Base-by-base conservation (phyloP, 2,888 invertebrate genomes). In the Bembecia ichneumoniformis region DNA sequence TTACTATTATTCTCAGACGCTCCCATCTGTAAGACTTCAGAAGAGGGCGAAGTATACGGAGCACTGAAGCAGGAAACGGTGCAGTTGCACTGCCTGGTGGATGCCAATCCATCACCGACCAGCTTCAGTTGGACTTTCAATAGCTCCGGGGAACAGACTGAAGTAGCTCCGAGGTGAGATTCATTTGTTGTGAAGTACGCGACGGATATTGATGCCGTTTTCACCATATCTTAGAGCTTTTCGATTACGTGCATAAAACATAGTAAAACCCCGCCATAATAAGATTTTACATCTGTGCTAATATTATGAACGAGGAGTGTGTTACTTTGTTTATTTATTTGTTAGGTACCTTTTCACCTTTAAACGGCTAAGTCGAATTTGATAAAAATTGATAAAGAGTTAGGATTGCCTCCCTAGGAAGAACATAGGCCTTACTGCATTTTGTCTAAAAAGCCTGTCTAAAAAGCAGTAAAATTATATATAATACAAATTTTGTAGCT, bases 71-170 rank as follows among this genome's bases (percentile, higher is more conserved):
- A 93, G 72, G 95, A 96, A 82, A 93, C 93, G 34, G 90, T 95
- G 52, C 88, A 91, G 58, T 82, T 96, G 59, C 89, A 91, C 60
- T 96, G 96, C 72, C 90, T 92, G 61, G 95, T 96, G 60, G 95
- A 96, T 74, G 93, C 96, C 63, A 95, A 94, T 68, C 96, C 96
- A 17, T 90, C 93, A 7, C 91, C 93, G 11, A 90, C 91, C 59
- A 90, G 90, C 72, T 96, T 96, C 83, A 92, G 92, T 69, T 96
- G 96, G 96, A 94, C 93, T 62, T 95, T 96, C 88, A 96, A 96
- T 88, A 94, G 93, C 72, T 94, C 94, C 54, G 95, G 95, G n/a
- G 94, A 94, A 66, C 92, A 93, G 76, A 91, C 90, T 46, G 93
- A 94, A 66, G 89, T 94, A 62, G 89, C 93, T 51, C 87, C 91